Conservation (phyloP, 2,113 vertebrate species). For the Etheostoma spectabile region DNA sequence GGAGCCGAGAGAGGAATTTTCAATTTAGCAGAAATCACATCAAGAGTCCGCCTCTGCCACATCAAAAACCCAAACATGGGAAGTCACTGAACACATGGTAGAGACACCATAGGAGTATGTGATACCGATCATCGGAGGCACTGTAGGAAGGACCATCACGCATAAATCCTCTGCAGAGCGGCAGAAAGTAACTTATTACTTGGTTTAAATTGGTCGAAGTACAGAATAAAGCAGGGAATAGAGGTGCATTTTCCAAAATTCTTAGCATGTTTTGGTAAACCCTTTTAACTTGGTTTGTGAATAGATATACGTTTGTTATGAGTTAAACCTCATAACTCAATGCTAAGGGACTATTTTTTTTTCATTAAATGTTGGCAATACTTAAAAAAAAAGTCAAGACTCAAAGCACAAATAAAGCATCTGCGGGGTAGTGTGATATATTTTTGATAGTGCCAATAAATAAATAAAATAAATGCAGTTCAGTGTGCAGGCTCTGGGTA, state of each 20-base stretch:
- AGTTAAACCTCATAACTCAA: not conserved
- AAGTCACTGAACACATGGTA: not conserved
- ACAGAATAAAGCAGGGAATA: no score
- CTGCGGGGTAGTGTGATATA: no score
- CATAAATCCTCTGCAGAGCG: not conserved
- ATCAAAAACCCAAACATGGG: not conserved
- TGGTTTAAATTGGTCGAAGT: not conserved
- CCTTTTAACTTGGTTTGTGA: no score
- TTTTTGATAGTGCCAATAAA: not conserved
- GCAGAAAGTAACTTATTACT: not conserved
- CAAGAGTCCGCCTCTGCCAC: not conserved
- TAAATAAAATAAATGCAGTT: not conserved
- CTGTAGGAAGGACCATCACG: not conserved
- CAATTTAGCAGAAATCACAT: conserved; percentile 54
- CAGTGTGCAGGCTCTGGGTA: not conserved
- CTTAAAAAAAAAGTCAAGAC: not conserved
- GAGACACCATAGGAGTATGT: not conserved
- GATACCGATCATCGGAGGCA: not conserved
- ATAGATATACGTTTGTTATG: no score
- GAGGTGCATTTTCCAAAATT: no score
- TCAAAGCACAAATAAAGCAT: not conserved
- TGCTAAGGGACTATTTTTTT: not conserved
- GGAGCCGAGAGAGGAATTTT: conserved; percentile 51
- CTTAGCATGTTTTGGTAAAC: no score
- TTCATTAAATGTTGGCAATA: not conserved